Evolutionary conservation across 2,113 vertebrate genomes (phyloP), one percentile per base, ranked within the genome.

Genomic region (Tauraco erythrolophus): DNA sequence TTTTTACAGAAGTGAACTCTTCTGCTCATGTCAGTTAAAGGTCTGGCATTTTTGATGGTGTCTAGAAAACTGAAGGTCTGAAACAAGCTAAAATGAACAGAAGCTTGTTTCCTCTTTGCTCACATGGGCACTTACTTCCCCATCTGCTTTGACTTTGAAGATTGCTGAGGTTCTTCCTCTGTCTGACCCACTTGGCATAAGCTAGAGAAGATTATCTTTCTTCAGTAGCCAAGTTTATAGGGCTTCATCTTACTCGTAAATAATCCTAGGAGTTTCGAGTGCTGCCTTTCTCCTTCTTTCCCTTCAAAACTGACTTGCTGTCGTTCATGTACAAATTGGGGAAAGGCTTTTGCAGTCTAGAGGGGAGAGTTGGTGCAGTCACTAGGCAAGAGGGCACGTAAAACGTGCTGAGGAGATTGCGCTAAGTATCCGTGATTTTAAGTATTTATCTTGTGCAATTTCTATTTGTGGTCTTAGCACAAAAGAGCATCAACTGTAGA

Each of bases 131-230:
- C 23, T 97, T 93, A 91, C 82, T 95, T 97, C 92, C 87, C 84
- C 96, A 95, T 97, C 97, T 97, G 96, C 92, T 97, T 95, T 4
- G 80, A 79, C 78, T 96, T 96, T 94, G 65, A 94, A 95, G 92
- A 76, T 51, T 92, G 82, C 94, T 91, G 93, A 97, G 89, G 92
- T 96, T 87, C 96, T 97, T 97, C 94, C 96, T 97, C 92, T 70
- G 95, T 94, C 96, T 98, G 97, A 98, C 97, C 97, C 96, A 96
- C 88, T 97, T 98, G 97, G 97, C 97, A 83, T 61, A 65, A 91
- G 45, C 81, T 71, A 24, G 69, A 84, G 91, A 78, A 83, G 92
- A 96, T 90, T 95, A 92, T 96, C 91, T 95, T 96, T 97, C 91
- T 95, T 95, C 84, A 85, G 0, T 46, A 80, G 84, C 91, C 95